Evolutionary conservation across 2,113 vertebrate genomes (phyloP).

Genomic region (Ifrita kowaldi): DNA sequence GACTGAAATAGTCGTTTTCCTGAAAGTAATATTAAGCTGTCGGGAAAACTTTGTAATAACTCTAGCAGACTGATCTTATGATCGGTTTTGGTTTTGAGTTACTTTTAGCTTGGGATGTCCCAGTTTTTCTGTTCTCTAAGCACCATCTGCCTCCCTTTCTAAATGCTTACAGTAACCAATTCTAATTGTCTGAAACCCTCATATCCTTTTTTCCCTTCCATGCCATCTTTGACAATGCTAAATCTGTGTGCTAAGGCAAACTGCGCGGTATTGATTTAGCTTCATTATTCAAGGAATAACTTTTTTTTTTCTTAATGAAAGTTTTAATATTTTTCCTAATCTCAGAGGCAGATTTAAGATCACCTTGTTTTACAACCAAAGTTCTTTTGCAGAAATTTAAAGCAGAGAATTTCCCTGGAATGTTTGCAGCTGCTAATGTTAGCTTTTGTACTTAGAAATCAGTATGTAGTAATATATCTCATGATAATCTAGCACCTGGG

Average conservation of each 20-base stretch:
- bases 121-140: not conserved
- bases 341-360: not conserved
- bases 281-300: not conserved
- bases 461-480: not conserved
- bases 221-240: not conserved
- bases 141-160: not conserved
- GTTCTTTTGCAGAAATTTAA: not conserved
- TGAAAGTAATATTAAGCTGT: not conserved
- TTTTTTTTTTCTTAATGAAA: not conserved
- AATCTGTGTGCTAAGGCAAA: not conserved
- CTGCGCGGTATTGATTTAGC: not conserved
- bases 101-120: not conserved
- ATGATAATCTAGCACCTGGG: not conserved
- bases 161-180: not conserved
- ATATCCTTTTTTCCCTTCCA: not conserved
- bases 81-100: not conserved
- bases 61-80: not conserved
- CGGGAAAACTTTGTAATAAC: not conserved
- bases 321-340: not conserved
- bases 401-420: not conserved
- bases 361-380: not conserved
- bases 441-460: not conserved
- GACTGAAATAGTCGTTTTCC: not conserved
- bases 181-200: not conserved
- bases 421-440: not conserved